Percentiles rank a stretch among this genome's conserved stretches.
These are phyloP conservation scores for Ectemnius continuus DNA, from an alignment of 2,888 invertebrate species.

Conservation along the genomic window DNA sequence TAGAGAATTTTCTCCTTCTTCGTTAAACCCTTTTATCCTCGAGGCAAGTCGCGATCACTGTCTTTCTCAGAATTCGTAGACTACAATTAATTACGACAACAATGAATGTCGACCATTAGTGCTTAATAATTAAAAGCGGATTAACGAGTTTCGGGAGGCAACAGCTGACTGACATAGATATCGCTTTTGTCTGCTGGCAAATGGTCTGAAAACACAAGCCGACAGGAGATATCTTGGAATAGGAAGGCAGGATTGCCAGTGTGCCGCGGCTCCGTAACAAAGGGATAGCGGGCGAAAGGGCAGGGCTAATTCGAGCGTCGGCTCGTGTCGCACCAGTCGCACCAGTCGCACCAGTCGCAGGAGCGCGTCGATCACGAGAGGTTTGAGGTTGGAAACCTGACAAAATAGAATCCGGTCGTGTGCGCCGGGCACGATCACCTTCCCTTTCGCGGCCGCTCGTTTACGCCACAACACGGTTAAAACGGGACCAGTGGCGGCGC, in stretches of 20 bases:
- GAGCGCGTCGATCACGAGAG: background rate
- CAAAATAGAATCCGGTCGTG: conserved; percentile 46
- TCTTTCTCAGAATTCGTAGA: too few species aligned
- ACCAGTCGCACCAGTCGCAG: background rate
- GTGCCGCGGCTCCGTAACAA: background rate
- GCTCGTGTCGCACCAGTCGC: background rate
- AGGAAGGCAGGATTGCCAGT: too few species aligned
- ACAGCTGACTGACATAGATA: too few species aligned
- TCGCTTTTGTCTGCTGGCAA: too few species aligned
- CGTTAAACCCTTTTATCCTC: background rate
- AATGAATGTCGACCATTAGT: too few species aligned
- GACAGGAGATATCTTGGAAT: too few species aligned
- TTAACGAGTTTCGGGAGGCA: too few species aligned
- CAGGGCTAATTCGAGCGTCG: conserved; percentile 6
- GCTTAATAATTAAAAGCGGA: too few species aligned
- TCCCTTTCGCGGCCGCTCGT: conserved; percentile 61
- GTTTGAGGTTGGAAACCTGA: conserved; percentile 24
- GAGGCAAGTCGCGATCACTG: background rate
- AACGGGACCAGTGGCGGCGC: conserved; percentile 52
- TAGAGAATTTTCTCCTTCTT: conserved; percentile 24
- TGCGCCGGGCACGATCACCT: conserved; percentile 52
- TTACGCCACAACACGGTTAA: conserved; percentile 55
- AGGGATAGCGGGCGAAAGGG: background rate
- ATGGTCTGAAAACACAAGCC: too few species aligned
- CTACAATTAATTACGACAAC: too few species aligned